Conservation (phyloP, 23 tunicate genomes). For the Ascidia mentula region DNA sequence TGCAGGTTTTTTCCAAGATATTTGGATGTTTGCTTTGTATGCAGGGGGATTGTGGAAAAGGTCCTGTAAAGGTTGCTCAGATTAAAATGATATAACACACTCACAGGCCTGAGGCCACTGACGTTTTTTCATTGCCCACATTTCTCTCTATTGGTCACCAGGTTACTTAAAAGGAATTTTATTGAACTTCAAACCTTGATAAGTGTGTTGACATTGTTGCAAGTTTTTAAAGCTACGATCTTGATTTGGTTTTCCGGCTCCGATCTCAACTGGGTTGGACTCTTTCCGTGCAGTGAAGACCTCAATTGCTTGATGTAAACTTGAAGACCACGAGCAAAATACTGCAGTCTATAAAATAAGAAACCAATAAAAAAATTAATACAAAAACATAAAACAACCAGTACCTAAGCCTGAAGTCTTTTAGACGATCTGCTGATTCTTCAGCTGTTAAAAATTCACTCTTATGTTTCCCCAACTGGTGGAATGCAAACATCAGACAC, state of each 20-base stretch:
- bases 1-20: constrained; percentile 71
- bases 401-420: constrained; percentile 87
- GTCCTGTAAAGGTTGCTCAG: constrained; percentile 58
- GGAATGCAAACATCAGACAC: constrained; percentile 79
- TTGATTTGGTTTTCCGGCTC: constrained; percentile 68
- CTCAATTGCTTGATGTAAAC: constrained; percentile 79
- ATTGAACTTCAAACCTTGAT: constrained; percentile 30
- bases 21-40: constrained; percentile 56
- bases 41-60: constrained; percentile 86
- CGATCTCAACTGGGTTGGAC: constrained; percentile 52
- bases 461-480: constrained; percentile 49
- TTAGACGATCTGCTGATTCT: constrained; percentile 58
- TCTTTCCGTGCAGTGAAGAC: constrained; percentile 69
- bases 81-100: neutral
- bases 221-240: constrained; percentile 78
- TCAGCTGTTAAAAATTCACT: constrained; percentile 61
- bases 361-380: neutral
- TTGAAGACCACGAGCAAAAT: constrained; percentile 86
- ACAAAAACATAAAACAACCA: neutral
- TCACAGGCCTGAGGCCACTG: neutral
- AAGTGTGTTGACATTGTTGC: constrained; percentile 87
- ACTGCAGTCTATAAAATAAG: constrained; percentile 46
- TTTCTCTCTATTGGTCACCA: no score
- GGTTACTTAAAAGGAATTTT: neutral
- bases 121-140: no score